Percentiles rank a stretch among this genome's conserved stretches.
These are phyloP conservation scores for Anoncus sp. DNA, from an alignment of 2,888 invertebrate genomes.

Conservation along the genomic window DNA sequence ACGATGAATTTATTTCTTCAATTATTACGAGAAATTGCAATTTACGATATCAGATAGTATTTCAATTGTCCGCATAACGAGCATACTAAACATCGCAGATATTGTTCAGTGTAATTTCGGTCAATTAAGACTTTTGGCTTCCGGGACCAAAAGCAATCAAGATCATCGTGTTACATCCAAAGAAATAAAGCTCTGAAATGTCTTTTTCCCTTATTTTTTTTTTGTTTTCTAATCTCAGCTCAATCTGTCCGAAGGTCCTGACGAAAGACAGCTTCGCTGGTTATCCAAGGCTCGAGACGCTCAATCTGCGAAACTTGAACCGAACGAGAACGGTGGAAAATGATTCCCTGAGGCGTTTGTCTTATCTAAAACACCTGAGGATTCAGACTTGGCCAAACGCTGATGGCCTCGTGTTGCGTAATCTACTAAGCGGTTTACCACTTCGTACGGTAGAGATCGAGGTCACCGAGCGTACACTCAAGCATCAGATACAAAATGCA, in stretches of 20 bases:
- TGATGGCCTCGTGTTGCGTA: slow-evolving; percentile 89
- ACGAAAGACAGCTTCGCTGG: slow-evolving; percentile 89
- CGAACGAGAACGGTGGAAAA: slow-evolving; percentile 90
- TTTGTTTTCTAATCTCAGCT: too few species aligned
- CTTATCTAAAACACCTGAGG: slow-evolving; percentile 88
- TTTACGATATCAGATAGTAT: too few species aligned
- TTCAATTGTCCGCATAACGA: too few species aligned
- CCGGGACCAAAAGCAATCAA: too few species aligned
- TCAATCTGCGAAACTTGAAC: slow-evolving; percentile 90
- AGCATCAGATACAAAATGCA: slow-evolving; percentile 90
- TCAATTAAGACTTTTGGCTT: slow-evolving; percentile 8
- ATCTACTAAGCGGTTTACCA: slow-evolving; percentile 89
- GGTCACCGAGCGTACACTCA: slow-evolving; percentile 89
- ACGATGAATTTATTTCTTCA: not conserved
- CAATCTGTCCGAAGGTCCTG: slow-evolving; percentile 85
- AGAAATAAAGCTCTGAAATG: too few species aligned
- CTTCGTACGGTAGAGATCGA: slow-evolving; percentile 91
- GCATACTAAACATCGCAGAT: too few species aligned
- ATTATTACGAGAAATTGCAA: not conserved
- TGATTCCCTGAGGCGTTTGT: slow-evolving; percentile 88
- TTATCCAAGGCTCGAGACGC: slow-evolving; percentile 88
- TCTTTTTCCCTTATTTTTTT: not conserved
- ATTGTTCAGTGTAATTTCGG: slow-evolving; percentile 1
- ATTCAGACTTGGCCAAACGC: slow-evolving; percentile 91
- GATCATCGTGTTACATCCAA: too few species aligned